A percentile compares a stretch with the other conserved stretches of the same genome.
Evolutionary conservation across 2,113 vertebrate genomes (phyloP).

Genomic region (Electrona antarctica): DNA sequence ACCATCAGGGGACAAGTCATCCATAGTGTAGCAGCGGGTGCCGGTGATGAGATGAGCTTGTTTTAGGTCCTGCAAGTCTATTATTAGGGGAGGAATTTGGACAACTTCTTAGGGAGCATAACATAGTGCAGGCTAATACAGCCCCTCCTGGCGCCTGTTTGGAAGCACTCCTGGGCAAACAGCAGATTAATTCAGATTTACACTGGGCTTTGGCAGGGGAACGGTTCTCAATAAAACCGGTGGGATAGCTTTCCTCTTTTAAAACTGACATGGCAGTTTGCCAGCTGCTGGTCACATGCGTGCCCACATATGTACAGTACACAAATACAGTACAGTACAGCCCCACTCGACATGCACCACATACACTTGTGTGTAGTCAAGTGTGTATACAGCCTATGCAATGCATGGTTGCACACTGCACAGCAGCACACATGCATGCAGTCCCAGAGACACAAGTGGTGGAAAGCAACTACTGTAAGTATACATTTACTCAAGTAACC

Average conservation of each 20-base stretch:
- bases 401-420: too few relatives aligned
- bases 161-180: constrained; percentile 18
- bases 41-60: background rate
- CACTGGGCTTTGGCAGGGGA: constrained; percentile 19
- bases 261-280: constrained; percentile 6
- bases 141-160: constrained; percentile 5
- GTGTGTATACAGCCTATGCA: too few relatives aligned
- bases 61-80: constrained; percentile 15
- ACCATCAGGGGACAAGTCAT: constrained; percentile 4
- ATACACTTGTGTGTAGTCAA: too few relatives aligned
- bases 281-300: background rate
- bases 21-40: background rate
- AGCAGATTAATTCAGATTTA: constrained; percentile 29
- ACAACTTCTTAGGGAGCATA: constrained; percentile 7
- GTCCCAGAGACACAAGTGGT: too few relatives aligned
- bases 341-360: background rate
- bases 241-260: constrained; percentile 8
- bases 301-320: background rate
- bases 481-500: too few relatives aligned
- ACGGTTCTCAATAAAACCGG: constrained; percentile 14
- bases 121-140: constrained; percentile 12
- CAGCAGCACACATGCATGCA: too few relatives aligned
- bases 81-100: constrained; percentile 23
- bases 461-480: too few relatives aligned
- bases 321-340: background rate